Evolutionary conservation across 2,113 vertebrate species (phyloP).

Genomic region (chimpanzee (Pan troglodytes)): DNA sequence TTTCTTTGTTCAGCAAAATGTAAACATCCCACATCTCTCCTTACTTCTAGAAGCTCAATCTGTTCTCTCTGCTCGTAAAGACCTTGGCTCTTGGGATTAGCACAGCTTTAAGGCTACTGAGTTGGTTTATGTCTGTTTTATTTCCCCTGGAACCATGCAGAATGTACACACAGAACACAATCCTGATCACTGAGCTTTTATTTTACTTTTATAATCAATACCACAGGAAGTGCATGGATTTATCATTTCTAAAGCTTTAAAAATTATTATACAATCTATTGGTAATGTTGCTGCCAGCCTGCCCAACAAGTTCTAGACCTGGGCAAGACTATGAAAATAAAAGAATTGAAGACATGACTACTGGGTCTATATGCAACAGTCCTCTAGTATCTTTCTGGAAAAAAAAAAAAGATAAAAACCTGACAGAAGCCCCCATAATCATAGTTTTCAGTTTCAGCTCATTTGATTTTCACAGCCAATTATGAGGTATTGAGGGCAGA

Average conservation of each 20-base stretch:
- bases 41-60: slow-evolving; percentile 38
- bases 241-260: slow-evolving; percentile 44
- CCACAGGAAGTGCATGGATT: slow-evolving; percentile 44
- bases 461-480: slow-evolving; percentile 25
- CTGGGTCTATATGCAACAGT: neutral
- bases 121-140: slow-evolving; percentile 47
- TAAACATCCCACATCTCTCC: neutral
- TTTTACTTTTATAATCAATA: slow-evolving; percentile 61
- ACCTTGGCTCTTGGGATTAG: slow-evolving; percentile 34
- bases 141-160: slow-evolving; percentile 26
- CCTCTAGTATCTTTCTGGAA: neutral
- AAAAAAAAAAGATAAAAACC: neutral
- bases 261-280: neutral
- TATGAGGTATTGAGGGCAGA: neutral
- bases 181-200: slow-evolving; percentile 55
- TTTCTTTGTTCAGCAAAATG: slow-evolving; percentile 48
- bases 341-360: neutral
- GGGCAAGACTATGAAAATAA: neutral
- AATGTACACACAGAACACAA: slow-evolving; percentile 29
- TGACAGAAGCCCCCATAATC: neutral
- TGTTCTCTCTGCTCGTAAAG: neutral
- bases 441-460: slow-evolving; percentile 31
- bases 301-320: neutral
- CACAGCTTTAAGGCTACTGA: slow-evolving; percentile 23
- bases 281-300: neutral